phyloP scores from a whole-genome alignment of 2,888 invertebrate genomes.

The Aethes cnicana region DNA sequence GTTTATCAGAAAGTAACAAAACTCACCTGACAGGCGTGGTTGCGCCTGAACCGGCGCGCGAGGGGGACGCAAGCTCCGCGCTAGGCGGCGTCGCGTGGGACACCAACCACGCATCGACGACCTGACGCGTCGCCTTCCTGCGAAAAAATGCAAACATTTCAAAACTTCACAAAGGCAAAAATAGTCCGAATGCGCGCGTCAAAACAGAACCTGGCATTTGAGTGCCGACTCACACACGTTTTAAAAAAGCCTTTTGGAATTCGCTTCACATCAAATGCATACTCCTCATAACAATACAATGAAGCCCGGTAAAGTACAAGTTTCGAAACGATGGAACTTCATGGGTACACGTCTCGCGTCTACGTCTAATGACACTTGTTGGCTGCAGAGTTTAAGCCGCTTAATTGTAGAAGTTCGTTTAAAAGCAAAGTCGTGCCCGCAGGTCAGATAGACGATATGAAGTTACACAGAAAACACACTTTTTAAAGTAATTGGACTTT shows the following conservation, averaged over 20 bases:
- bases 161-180: conserved; percentile 16
- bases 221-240: conserved; percentile 1
- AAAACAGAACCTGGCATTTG: conserved; percentile 15
- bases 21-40: conserved; percentile 93
- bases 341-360: background rate
- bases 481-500: too few species aligned
- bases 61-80: conserved; percentile 82
- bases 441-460: too few species aligned
- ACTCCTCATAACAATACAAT: conserved; percentile 10
- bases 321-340: conserved; percentile 6
- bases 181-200: conserved; percentile 2
- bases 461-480: too few species aligned
- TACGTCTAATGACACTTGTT: background rate
- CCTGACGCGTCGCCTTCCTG: conserved; percentile 95
- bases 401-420: too few species aligned
- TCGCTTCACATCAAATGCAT: background rate
- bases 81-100: conserved; percentile 91
- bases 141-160: conserved; percentile 36
- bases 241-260: conserved; percentile 9
- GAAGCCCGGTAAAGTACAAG: background rate
- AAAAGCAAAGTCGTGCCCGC: too few species aligned
- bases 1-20: too few species aligned
- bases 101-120: conserved; percentile 96
- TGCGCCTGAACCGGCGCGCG: conserved; percentile 91
- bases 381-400: background rate